Base-by-base conservation (phyloP, 2,797 vertebrate genomes). In the Denticeps clupeoides region DNA sequence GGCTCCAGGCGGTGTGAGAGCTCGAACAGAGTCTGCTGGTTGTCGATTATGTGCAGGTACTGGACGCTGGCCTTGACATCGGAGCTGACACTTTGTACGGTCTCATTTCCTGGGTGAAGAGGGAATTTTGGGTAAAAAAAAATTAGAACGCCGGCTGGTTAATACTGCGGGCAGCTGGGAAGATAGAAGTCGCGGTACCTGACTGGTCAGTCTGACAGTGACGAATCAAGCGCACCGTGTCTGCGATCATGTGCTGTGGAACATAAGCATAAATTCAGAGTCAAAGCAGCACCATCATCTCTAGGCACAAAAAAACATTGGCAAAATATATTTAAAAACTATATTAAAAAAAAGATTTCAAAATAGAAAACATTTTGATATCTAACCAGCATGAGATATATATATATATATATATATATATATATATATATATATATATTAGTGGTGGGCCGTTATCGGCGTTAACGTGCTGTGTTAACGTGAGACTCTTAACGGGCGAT, bases 1-100 rank as follows among this genome's bases (percentile, higher is more conserved):
- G 94, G 92, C 81, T 98, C 92, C 65, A 98, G 90, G 78, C 91
- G 85, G 82, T 95, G 92, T 0, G 94, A 98, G 53, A 98, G 87
- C 70, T 95, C 87, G 3, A 98, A 98, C 35, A 98, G 86, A 56
- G 87, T 89, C 78, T 96, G 92, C 74, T 98, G 93, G 91, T 87
- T 95, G 82, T 98, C 94, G 2, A 97, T 98, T 70, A 98, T 83
- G 24, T 90, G 90, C 65, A 98, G 82, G 73, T 89, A 85, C 51
- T 91, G 86, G 35, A 92, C 64, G 4, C 88, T 91, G 53, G 87
- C 76, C 62, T 87, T 88, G 69, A 91, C 74, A 62, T 97, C 94
- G 0, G 82, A 82, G 35, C 89, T 90, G 63, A 95, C 89, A 45
- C 86, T 89, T 1, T 85, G 84, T 44, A 83, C 74, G 27, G 87